Conservation (phyloP, 30 jellyfish, hydroid and myxozoan genomes). For the Chrysaora quinquecirrha region DNA sequence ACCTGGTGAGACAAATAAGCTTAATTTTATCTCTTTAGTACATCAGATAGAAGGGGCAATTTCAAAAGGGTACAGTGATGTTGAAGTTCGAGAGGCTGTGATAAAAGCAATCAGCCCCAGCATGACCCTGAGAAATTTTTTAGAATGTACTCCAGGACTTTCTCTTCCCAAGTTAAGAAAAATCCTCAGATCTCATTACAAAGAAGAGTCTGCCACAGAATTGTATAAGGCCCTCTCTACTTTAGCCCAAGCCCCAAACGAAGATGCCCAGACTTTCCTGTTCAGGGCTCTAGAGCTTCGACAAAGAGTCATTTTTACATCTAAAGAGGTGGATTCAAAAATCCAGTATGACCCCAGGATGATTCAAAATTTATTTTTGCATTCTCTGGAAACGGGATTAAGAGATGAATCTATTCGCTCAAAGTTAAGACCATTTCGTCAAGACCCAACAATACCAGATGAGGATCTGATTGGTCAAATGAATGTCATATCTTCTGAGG, state of each 20-base stretch:
- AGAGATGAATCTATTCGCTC: not conserved
- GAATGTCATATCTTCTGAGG: not conserved
- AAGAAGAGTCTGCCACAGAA: constrained; percentile 9
- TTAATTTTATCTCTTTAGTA: constrained; percentile 28
- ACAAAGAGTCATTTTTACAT: not conserved
- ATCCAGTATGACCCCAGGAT: not conserved
- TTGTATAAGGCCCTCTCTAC: not conserved
- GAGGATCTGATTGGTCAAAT: not conserved
- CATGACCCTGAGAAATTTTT: constrained; percentile 13
- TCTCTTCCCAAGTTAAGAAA: not conserved
- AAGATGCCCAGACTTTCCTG: constrained; percentile 1
- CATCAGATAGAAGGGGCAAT: constrained; percentile 38
- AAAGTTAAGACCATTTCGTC: not conserved
- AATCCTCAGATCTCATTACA: not conserved
- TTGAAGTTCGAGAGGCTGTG: constrained; percentile 23
- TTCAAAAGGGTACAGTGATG: constrained; percentile 23
- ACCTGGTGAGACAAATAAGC: constrained; percentile 40
- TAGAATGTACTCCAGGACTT: not conserved
- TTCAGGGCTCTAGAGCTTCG: not conserved
- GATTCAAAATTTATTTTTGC: not conserved
- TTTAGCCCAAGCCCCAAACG: not conserved
- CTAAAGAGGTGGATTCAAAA: not conserved
- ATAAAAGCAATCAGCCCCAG: constrained; percentile 14
- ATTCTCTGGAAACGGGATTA: not conserved
- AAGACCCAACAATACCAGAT: not conserved